These are phyloP conservation scores for Campoletis sonorensis DNA, from an alignment of 1,140 invertebrate species.

Conservation along the genomic window DNA sequence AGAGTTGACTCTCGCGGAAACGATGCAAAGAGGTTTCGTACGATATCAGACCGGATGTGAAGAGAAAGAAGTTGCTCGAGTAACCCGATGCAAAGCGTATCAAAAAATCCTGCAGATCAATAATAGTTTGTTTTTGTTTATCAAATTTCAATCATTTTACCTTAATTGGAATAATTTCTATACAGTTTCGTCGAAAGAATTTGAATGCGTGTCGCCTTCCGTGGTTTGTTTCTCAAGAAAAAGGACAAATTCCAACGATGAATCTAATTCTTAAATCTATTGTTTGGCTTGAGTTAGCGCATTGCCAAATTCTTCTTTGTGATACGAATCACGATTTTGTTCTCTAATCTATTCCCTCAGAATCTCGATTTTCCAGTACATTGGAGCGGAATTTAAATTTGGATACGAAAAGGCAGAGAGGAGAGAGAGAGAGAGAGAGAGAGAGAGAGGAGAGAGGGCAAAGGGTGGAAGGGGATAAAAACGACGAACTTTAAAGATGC, in stretches of 20 bases:
- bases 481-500: conserved; percentile 2
- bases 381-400: conserved; percentile 34
- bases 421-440: neutral
- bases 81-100: no score
- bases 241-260: no score
- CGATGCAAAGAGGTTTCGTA: no score
- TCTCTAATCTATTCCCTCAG: conserved; percentile 32
- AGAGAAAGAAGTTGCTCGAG: neutral
- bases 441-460: no score
- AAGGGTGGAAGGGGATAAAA: neutral
- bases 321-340: conserved; percentile 34
- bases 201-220: no score
- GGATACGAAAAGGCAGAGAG: neutral
- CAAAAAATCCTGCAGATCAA: no score
- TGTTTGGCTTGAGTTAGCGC: neutral
- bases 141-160: no score
- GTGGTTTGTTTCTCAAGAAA: no score
- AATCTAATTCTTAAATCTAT: neutral
- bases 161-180: no score
- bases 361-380: conserved; percentile 29
- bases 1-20: neutral
- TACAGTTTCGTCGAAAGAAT: no score
- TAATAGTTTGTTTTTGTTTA: no score
- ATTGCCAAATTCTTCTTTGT: conserved; percentile 22
- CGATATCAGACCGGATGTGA: neutral